Evolutionary conservation across 2,888 invertebrate species (phyloP), one percentile per base, ranked within the genome.

Genomic region (Lepetodrilus schrolli): DNA sequence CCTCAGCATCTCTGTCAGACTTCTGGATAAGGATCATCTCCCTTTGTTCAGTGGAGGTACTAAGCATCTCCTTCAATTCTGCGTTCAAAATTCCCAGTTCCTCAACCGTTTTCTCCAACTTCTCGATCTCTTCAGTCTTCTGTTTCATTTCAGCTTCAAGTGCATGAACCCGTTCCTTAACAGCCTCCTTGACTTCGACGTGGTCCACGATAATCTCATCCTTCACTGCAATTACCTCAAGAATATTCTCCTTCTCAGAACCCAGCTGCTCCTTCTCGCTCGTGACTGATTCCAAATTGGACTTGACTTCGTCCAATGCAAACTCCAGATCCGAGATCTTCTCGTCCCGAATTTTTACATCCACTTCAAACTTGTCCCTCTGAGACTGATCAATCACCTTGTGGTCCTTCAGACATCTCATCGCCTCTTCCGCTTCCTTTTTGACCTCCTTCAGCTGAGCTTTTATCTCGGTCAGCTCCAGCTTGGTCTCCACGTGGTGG

Each of bases 81-180:
- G 34, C 36, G 51, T 78, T 82, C 10, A 83, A 71, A 20, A 73
- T 80, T 73, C 80, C 77, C 23, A 80, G 66, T 58, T 82, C 82
- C n/a, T 94, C 90, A 0, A 95, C 96, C 77, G 93, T 93, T 17
- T 77, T 94, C 94, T 2, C 75, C 26, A 78, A 47, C 23, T 73
- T 77, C 8, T 74, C 75, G 38, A 70, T 51, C 51, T 75, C 72
- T 23, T 30, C 26, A 43, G 73, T 74, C 20, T 78, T 76, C 43
- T 74, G 36, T 0, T 66, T 26, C 47, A 82, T 23, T 50, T 72
- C 17, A 8, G 87, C 81, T 17, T 88, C 88, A 36, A 93, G 89
- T 72, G 90, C 90, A 79, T 92, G 92, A 4, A 96, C 92, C 81
- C 92, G 91, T 68, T 93, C 92, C 93, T 94, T 94, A 4, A 78